Evolutionary conservation across 2,113 vertebrate genomes (phyloP).

Genomic region (Lipophrys pholis): DNA sequence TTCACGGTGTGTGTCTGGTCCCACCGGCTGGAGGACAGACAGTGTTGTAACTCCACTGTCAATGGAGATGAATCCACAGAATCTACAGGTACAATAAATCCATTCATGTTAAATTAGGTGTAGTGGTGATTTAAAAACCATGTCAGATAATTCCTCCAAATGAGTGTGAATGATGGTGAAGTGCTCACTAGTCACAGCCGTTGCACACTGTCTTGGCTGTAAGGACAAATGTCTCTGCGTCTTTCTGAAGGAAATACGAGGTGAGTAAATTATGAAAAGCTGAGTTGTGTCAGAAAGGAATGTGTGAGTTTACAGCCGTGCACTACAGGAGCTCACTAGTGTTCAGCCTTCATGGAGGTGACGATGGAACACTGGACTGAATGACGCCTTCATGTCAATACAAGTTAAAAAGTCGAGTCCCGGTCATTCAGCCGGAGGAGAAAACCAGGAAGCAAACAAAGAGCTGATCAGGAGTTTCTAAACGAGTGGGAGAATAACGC

Average conservation of each 20-base stretch:
- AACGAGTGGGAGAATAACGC: slow-evolving; percentile 8
- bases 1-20: no score
- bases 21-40: no score
- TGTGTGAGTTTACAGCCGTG: background rate
- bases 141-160: no score
- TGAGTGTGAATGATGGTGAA: no score
- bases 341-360: background rate
- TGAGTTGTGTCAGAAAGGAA: background rate
- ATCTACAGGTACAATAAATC: no score
- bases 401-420: slow-evolving; percentile 35
- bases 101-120: no score
- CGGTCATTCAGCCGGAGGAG: slow-evolving; percentile 39
- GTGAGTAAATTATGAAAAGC: background rate
- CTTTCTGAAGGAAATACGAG: background rate
- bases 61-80: no score
- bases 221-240: background rate
- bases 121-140: no score
- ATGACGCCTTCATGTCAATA: slow-evolving; percentile 12
- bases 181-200: background rate
- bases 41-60: no score
- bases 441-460: slow-evolving; percentile 40
- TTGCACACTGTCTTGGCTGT: background rate
- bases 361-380: slow-evolving; percentile 9
- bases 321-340: background rate
- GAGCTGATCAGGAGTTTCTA: slow-evolving; percentile 5